These are phyloP conservation scores for Pipa parva DNA, from an alignment of 2,113 vertebrate species.

Conservation along the genomic window DNA sequence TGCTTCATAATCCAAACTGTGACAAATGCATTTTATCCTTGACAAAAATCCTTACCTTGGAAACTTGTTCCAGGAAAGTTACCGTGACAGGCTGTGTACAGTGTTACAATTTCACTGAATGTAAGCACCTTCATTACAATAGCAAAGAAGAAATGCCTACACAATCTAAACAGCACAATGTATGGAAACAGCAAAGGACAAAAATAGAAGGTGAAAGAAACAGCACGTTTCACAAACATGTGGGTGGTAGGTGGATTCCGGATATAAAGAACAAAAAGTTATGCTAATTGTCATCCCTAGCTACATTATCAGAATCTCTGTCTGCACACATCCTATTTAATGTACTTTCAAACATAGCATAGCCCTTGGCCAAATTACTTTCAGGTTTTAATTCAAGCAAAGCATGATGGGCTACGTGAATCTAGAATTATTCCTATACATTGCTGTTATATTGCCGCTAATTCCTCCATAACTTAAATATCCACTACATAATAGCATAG, in stretches of 20 bases:
- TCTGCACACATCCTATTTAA: background rate
- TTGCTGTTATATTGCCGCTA: no score
- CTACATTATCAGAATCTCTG: background rate
- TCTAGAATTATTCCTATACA: no score
- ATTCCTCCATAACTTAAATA: no score
- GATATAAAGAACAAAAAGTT: slow-evolving; percentile 28
- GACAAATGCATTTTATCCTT: no score
- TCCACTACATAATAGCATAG: no score
- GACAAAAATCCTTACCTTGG: background rate
- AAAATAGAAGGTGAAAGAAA: slow-evolving; percentile 39
- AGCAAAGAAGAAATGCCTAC: background rate
- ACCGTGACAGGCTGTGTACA: background rate
- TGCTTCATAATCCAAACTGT: no score
- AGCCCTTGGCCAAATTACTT: background rate
- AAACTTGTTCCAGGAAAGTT: background rate
- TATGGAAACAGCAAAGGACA: slow-evolving; percentile 12
- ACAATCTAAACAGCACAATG: slow-evolving; percentile 9
- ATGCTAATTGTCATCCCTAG: slow-evolving; percentile 17
- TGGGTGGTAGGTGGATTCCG: slow-evolving; percentile 29
- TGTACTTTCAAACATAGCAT: slow-evolving; percentile 1
- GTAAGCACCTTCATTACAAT: slow-evolving; percentile 13
- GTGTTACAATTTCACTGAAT: background rate
- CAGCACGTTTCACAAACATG: slow-evolving; percentile 33
- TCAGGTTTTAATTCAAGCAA: background rate
- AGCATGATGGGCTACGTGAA: no score